Evolutionary conservation across 1,140 invertebrate species (phyloP).

Genomic region (Leptestheria dahalacensis): DNA sequence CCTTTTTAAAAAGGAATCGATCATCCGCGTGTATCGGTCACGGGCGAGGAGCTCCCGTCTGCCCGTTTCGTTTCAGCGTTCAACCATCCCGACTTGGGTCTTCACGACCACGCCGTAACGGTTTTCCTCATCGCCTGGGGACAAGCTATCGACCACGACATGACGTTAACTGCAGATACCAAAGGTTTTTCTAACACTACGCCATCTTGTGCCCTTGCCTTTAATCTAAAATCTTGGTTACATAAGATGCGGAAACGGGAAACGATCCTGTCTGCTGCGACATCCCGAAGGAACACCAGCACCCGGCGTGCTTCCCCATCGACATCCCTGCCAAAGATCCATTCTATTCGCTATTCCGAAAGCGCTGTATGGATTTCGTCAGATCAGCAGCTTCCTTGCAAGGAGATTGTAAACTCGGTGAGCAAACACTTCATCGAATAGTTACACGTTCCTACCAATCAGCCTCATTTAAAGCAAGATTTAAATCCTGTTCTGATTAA

Average conservation of each 20-base stretch:
- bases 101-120: constrained; percentile 33
- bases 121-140: constrained; percentile 36
- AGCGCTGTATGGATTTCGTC: constrained; percentile 36
- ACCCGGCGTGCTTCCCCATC: constrained; percentile 22
- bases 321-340: constrained; percentile 20
- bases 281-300: constrained; percentile 1
- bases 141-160: constrained; percentile 38
- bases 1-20: constrained; percentile 7
- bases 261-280: constrained; percentile 16
- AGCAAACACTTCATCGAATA: constrained; percentile 15
- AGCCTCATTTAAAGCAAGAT: no score
- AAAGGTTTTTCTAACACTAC: constrained; percentile 26
- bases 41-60: constrained; percentile 27
- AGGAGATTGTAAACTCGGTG: constrained; percentile 36
- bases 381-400: constrained; percentile 33
- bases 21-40: background rate
- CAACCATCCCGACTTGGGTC: constrained; percentile 31
- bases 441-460: constrained; percentile 9
- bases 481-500: no score
- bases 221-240: background rate
- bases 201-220: background rate
- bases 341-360: constrained; percentile 22
- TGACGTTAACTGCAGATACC: constrained; percentile 36
- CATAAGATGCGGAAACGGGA: constrained; percentile 10
- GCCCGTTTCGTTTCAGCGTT: constrained; percentile 31